Evolutionary conservation across 2,113 vertebrate genomes (phyloP).

Genomic region (Corapipo altera): DNA sequence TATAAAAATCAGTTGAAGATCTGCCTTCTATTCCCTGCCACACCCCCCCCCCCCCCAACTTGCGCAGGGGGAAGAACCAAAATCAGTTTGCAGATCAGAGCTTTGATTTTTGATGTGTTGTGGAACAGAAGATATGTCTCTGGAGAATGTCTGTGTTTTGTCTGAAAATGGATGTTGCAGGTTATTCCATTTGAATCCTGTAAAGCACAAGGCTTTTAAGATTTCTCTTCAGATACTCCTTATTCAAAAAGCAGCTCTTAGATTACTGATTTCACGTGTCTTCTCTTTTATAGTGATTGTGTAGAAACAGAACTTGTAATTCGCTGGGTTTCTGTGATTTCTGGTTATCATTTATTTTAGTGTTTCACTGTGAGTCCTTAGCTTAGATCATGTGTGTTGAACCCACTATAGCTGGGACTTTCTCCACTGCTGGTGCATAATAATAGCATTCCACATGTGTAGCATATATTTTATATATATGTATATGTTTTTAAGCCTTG

Average conservation of each 20-base stretch:
- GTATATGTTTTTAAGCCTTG: not conserved
- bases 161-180: not conserved
- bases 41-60: accelerated
- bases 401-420: not conserved
- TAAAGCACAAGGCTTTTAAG: not conserved
- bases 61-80: not conserved
- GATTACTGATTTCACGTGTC: not conserved
- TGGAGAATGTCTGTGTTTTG: not conserved
- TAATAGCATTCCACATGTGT: not conserved
- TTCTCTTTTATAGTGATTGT: not conserved
- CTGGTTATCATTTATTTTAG: not conserved
- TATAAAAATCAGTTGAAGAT: not conserved
- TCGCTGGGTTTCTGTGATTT: not conserved
- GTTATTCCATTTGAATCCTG: not conserved
- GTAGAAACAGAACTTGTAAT: not conserved
- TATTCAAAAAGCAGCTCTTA: not conserved
- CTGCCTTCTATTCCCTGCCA: not conserved
- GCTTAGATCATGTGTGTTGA: not conserved
- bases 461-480: not conserved
- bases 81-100: not conserved
- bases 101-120: not conserved
- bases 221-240: not conserved
- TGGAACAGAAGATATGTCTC: not conserved
- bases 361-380: not conserved
- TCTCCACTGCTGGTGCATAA: not conserved